Evolutionary conservation across 2,888 invertebrate genomes (phyloP).

Genomic region (Clepsis dumicolana): DNA sequence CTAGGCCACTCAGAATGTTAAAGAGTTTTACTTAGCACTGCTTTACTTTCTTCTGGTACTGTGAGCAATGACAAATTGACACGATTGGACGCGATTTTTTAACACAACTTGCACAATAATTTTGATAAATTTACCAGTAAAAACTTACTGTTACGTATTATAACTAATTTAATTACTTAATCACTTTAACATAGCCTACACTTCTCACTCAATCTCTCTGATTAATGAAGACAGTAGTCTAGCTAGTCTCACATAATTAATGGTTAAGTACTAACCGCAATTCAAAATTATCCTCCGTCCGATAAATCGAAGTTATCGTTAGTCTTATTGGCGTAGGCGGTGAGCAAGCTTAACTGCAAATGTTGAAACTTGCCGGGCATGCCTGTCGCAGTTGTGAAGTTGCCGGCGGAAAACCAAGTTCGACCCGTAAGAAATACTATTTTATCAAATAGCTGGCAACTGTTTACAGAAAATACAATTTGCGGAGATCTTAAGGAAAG

Average conservation of each 20-base stretch:
- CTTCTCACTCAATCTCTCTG: not conserved
- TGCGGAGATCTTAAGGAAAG: constrained; percentile 12
- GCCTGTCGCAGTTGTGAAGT: constrained; percentile 26
- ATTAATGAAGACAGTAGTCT: too few relatives aligned
- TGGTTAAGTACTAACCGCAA: too few relatives aligned
- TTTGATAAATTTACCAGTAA: too few relatives aligned
- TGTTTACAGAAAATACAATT: constrained; percentile 27
- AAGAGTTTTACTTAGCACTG: constrained; percentile 62
- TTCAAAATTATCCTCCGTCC: not conserved
- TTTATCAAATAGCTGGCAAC: constrained; percentile 19
- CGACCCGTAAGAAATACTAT: constrained; percentile 22
- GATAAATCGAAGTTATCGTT: constrained; percentile 17
- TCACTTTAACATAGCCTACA: not conserved
- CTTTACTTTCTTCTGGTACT: constrained; percentile 17
- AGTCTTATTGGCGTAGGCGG: constrained; percentile 23
- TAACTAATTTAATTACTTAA: not conserved
- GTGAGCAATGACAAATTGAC: not conserved
- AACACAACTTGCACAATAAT: not conserved
- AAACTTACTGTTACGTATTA: not conserved
- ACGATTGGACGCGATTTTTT: not conserved
- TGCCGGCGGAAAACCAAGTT: constrained; percentile 21
- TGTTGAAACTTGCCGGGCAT: constrained; percentile 33
- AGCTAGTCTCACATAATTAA: too few relatives aligned
- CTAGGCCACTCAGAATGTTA: constrained; percentile 74
- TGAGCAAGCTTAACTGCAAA: constrained; percentile 21